phyloP scores from a whole-genome alignment of 1,140 invertebrate genomes.

The Leptopilina clavipes region DNA sequence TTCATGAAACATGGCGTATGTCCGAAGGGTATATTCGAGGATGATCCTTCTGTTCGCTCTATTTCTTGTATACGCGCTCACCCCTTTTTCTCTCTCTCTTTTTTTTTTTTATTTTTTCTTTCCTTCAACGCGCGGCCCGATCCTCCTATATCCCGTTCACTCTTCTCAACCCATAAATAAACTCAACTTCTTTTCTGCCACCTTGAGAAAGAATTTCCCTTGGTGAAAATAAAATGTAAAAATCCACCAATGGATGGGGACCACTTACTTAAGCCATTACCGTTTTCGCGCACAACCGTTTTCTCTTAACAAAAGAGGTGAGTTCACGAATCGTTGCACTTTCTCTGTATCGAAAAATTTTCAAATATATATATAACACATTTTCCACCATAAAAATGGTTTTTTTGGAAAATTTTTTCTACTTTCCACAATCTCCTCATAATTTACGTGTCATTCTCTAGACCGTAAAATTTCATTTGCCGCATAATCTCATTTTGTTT shows the following conservation, averaged over 20 bases:
- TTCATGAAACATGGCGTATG: conserved; percentile 31
- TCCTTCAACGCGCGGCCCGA: conserved; percentile 17
- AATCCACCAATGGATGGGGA: conserved; percentile 13
- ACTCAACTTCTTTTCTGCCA: conserved; percentile 18
- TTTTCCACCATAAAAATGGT: too few species aligned
- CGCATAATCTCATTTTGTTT: too few species aligned
- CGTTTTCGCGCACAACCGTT: neutral
- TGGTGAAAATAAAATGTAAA: conserved; percentile 22
- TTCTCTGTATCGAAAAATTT: neutral
- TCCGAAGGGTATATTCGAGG: conserved; percentile 27
- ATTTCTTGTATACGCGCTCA: conserved; percentile 15
- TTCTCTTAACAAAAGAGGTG: neutral
- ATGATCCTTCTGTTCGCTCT: conserved; percentile 33
- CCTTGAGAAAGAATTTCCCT: conserved; percentile 35
- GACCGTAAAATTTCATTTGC: too few species aligned
- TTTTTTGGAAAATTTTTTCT: too few species aligned
- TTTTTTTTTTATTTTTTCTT: too few species aligned
- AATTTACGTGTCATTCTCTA: too few species aligned
- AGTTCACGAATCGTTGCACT: conserved; percentile 11
- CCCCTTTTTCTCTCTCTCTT: too few species aligned
- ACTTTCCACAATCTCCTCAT: too few species aligned
- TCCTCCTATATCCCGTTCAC: conserved; percentile 27
- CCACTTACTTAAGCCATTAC: conserved; percentile 42
- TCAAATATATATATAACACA: too few species aligned
- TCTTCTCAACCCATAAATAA: conserved; percentile 32